A percentile compares a stretch with the other conserved stretches of the same genome.
These are phyloP conservation scores for Natator depressus DNA, from an alignment of 2,113 vertebrate genomes.

Conservation along the genomic window DNA sequence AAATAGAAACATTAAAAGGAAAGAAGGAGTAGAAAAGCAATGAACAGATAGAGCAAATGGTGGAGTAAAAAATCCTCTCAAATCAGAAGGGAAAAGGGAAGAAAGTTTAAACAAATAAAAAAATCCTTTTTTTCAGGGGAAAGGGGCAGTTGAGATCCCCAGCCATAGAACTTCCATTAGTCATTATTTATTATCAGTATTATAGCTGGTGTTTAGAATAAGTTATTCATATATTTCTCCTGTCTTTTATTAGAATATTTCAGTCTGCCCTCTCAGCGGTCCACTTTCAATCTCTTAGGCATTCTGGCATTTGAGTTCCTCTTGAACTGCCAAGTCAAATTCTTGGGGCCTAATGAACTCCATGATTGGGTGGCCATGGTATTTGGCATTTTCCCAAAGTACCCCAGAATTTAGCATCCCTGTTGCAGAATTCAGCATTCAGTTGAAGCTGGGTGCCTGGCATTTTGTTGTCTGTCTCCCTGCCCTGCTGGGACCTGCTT, in stretches of 20 bases:
- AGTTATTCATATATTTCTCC: not conserved
- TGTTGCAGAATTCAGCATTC: not conserved
- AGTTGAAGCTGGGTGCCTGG: not conserved
- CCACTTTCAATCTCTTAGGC: not conserved
- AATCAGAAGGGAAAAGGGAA: not conserved
- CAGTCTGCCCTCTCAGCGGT: not conserved
- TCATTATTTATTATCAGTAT: not conserved
- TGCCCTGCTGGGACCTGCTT: not conserved
- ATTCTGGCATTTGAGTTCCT: not conserved
- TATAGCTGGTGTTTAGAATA: not conserved
- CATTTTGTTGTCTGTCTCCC: not conserved
- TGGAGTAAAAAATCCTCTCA: not conserved
- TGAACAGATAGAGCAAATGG: not conserved
- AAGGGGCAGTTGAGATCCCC: not conserved
- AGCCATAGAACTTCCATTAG: not conserved
- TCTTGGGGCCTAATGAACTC: not conserved
- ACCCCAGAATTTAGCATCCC: not conserved
- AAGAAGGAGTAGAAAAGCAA: conserved; percentile 40
- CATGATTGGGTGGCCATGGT: not conserved
- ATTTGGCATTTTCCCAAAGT: not conserved
- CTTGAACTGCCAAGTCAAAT: not conserved
- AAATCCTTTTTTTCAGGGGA: not conserved
- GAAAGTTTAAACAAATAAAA: not conserved
- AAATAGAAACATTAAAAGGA: conserved; percentile 39
- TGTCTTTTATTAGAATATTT: not conserved